Evolutionary conservation across 2,113 vertebrate species (phyloP).

Genomic region (Alouatta palliata): DNA sequence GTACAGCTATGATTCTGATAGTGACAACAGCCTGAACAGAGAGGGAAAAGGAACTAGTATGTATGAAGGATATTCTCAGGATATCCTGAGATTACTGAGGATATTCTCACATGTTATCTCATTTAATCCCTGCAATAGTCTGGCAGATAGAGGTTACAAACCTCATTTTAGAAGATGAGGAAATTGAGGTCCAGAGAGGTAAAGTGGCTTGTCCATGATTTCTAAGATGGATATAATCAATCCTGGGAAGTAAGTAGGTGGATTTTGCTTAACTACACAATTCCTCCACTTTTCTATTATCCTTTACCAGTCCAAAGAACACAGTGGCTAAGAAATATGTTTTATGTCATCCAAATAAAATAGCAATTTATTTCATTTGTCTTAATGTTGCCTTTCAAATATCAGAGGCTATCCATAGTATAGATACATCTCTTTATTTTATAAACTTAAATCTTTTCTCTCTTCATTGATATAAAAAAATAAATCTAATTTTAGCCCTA

Average conservation of each 20-base stretch:
- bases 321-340: slow-evolving; percentile 35
- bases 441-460: slow-evolving; percentile 46
- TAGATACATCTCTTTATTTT: slow-evolving; percentile 28
- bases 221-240: background rate
- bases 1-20: background rate
- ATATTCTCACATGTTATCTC: background rate
- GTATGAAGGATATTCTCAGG: too few species aligned
- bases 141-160: background rate
- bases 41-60: background rate
- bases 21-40: background rate
- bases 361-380: slow-evolving; percentile 26
- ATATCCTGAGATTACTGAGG: too few species aligned
- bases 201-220: background rate
- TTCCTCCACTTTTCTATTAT: background rate
- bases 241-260: background rate
- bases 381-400: slow-evolving; percentile 41
- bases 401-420: background rate
- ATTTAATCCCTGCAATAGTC: background rate
- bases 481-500: background rate
- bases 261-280: background rate
- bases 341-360: slow-evolving; percentile 34
- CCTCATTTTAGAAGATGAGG: background rate
- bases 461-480: background rate
- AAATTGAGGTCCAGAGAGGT: slow-evolving; percentile 21
- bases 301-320: background rate